Percentiles rank a stretch among this genome's conserved stretches.
Evolutionary conservation across 2,113 vertebrate genomes (phyloP).

Genomic region (Anthoscopus minutus): DNA sequence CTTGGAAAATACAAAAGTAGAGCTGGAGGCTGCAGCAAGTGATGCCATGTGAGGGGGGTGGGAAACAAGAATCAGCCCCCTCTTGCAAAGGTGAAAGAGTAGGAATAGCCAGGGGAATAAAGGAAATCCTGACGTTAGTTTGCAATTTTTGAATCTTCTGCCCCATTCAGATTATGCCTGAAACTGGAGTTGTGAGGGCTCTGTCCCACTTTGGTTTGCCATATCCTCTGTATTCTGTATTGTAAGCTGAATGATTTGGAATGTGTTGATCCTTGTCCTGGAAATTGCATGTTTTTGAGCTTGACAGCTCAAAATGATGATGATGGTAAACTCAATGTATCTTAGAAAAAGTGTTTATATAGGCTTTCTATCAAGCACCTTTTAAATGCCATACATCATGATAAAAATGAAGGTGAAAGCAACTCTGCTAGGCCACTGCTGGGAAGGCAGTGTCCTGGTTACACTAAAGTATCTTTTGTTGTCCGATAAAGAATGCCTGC

Average conservation of each 20-base stretch:
- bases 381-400: not conserved
- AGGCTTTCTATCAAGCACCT: slow-evolving; percentile 1
- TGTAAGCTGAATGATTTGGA: not conserved
- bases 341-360: not conserved
- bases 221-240: not conserved
- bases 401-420: not conserved
- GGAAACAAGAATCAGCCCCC: not conserved
- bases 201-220: not conserved
- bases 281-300: not conserved
- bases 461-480: not conserved
- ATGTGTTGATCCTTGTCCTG: not conserved
- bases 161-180: not conserved
- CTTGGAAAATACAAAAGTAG: not conserved
- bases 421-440: not conserved
- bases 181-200: not conserved
- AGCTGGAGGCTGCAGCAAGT: not conserved
- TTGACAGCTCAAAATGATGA: slow-evolving; percentile 28
- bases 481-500: not conserved
- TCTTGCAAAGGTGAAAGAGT: not conserved
- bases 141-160: not conserved
- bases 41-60: not conserved
- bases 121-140: not conserved
- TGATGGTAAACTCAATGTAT: not conserved
- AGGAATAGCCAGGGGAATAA: not conserved
- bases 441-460: not conserved